A percentile compares a stretch with the other conserved stretches of the same genome.
Conservation (phyloP, 2,113 vertebrate genomes). For the Aptenodytes patagonicus region DNA sequence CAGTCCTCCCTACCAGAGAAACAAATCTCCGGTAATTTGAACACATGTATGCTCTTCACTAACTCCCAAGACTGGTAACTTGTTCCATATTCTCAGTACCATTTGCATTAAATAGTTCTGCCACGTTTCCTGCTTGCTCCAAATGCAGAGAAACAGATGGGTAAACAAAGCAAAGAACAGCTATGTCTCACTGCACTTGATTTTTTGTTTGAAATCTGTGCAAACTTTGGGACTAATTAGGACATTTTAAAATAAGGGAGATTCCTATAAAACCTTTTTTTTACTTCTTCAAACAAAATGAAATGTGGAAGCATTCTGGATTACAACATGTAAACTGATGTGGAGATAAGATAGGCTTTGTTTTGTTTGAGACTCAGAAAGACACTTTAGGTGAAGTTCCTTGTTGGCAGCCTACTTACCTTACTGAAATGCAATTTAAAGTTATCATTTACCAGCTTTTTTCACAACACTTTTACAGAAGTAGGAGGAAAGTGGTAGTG, state of each 20-base stretch:
- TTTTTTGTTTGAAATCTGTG: neutral
- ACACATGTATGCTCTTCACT: neutral
- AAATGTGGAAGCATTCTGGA: neutral
- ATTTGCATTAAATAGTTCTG: neutral
- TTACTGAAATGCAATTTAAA: neutral
- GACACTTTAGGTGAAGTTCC: neutral
- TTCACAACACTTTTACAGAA: neutral
- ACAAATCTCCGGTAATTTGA: slow-evolving; percentile 36
- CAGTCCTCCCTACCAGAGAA: slow-evolving; percentile 14
- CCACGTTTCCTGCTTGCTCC: neutral
- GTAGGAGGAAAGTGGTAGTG: neutral
- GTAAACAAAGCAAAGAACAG: neutral
- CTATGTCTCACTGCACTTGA: neutral
- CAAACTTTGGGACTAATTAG: neutral
- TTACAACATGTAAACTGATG: slow-evolving; percentile 13
- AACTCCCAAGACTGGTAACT: neutral
- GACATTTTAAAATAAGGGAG: slow-evolving; percentile 6
- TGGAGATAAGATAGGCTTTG: slow-evolving; percentile 13
- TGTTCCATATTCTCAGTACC: slow-evolving; percentile 24
- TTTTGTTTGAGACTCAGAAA: slow-evolving; percentile 13
- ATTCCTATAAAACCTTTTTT: neutral
- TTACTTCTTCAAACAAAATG: slow-evolving; percentile 2
- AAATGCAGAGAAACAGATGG: slow-evolving; percentile 24
- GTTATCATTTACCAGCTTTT: neutral
- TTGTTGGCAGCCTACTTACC: neutral